Evolutionary conservation across 1,140 invertebrate species (phyloP).

Genomic region (Cryptotermes secundus): DNA sequence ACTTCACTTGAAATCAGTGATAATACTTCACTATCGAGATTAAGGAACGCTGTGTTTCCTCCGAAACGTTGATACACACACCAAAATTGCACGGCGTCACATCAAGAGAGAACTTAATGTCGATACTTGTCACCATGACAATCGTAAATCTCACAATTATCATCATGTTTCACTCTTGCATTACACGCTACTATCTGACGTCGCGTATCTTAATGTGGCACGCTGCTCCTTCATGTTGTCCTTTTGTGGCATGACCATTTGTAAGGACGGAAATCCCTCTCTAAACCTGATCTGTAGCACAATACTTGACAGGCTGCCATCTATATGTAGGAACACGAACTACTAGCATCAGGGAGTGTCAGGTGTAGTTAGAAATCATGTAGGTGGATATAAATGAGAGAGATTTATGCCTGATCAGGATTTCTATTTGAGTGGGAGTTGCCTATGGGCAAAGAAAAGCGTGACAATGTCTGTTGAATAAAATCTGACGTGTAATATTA

Average conservation of each 20-base stretch:
- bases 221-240: neutral
- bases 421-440: neutral
- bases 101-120: too few species aligned
- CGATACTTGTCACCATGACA: too few species aligned
- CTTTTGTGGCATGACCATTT: neutral
- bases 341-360: neutral
- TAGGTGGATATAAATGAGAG: neutral
- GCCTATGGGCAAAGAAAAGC: neutral
- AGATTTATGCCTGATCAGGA: neutral
- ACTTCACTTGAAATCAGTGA: too few species aligned
- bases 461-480: neutral
- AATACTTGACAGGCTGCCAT: neutral
- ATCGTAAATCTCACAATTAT: too few species aligned
- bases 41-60: too few species aligned
- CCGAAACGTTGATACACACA: too few species aligned
- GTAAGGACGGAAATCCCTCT: neutral
- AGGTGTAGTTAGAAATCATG: neutral
- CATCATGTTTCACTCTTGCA: too few species aligned
- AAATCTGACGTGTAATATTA: too few species aligned
- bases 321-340: neutral
- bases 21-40: too few species aligned
- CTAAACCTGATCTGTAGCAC: neutral
- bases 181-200: too few species aligned
- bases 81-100: too few species aligned
- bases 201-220: too few species aligned